Evolutionary conservation across 2,888 invertebrate species (phyloP).

Genomic region (Lepeophtheirus nordmannii): DNA sequence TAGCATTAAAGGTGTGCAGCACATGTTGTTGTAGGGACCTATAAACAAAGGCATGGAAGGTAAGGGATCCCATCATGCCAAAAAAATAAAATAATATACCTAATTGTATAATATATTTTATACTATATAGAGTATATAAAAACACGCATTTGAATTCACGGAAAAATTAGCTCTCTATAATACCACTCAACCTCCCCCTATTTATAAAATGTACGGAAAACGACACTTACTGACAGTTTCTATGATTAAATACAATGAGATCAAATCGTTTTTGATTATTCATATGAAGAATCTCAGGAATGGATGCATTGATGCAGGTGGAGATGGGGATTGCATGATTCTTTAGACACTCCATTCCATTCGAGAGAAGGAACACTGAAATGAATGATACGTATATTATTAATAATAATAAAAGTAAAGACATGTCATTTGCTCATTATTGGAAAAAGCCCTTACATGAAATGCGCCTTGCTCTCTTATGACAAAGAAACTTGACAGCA

Average conservation of each 20-base stretch:
- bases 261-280: neutral
- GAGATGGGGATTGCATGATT: neutral
- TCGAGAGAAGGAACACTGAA: neutral
- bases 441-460: neutral
- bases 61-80: too few relatives aligned
- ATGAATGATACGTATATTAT: neutral
- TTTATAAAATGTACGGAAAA: too few relatives aligned
- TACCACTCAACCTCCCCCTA: too few relatives aligned
- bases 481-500: constrained; percentile 9
- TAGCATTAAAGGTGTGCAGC: too few relatives aligned
- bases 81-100: too few relatives aligned
- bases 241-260: constrained; percentile 2
- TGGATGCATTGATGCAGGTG: constrained; percentile 4
- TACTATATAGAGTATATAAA: too few relatives aligned
- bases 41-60: too few relatives aligned
- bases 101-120: too few relatives aligned
- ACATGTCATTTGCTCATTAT: neutral
- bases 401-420: too few relatives aligned
- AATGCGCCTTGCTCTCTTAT: constrained; percentile 8
- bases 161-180: too few relatives aligned
- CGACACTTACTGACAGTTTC: constrained; percentile 4
- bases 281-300: constrained; percentile 7
- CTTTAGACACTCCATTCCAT: constrained; percentile 14
- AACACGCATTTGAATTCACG: too few relatives aligned
- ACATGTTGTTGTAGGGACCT: too few relatives aligned